A percentile compares a stretch with the other conserved stretches of the same genome.
phyloP scores from a whole-genome alignment of 2,113 vertebrate species.

The Lanius collurio region DNA sequence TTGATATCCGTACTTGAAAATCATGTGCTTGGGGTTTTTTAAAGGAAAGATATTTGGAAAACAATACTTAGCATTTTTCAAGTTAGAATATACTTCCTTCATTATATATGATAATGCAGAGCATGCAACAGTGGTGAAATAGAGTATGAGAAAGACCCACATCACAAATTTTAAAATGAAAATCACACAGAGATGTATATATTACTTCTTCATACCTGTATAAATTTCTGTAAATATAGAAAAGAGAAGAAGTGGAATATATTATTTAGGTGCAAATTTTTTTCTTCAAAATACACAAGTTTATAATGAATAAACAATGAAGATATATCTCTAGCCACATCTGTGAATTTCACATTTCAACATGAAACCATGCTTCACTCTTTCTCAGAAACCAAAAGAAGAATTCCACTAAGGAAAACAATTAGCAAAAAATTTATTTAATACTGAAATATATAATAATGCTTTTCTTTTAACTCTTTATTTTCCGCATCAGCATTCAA shows the following conservation, averaged over 20 bases:
- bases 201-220: neutral
- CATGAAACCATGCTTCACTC: neutral
- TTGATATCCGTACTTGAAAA: neutral
- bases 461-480: neutral
- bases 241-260: neutral
- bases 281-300: neutral
- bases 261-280: neutral
- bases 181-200: neutral
- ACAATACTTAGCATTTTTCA: slow-evolving; percentile 10
- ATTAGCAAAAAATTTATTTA: neutral
- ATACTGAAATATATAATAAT: neutral
- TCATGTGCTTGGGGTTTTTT: neutral
- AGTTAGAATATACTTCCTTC: neutral
- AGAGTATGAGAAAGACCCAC: neutral
- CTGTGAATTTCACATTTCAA: neutral
- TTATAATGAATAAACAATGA: neutral
- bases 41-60: neutral
- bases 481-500: neutral
- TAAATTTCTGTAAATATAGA: slow-evolving; percentile 43
- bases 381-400: neutral
- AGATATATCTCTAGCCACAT: neutral
- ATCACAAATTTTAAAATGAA: neutral
- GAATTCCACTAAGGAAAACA: neutral
- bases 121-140: neutral
- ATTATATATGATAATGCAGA: neutral